Base-by-base conservation (phyloP, 2,888 invertebrate genomes). In the Amiota communis region DNA sequence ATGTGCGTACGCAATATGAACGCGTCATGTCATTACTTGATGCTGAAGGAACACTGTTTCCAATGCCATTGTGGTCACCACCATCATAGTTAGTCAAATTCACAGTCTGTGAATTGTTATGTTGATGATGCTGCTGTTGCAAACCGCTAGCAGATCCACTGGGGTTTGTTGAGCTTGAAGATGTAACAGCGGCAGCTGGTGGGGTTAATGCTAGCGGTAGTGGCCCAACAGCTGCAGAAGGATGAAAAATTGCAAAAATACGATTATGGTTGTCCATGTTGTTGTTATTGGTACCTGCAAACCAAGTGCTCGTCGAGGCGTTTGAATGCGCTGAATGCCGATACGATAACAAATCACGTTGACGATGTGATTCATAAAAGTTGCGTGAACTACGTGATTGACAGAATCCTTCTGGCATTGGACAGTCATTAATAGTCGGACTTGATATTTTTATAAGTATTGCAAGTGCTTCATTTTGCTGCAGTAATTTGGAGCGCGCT, bases 371-470 rank as follows among this genome's bases (percentile, higher is more conserved):
- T 17, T 88, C 86, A 57, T 86, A 87, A 51, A 85, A 83, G 72
- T 87, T 89, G 3, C 88, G 85, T 20, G 82, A 80, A 67, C 82
- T 80, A 11, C 90, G 80, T 89, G 87, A 92, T 0, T 91, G 91
- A 8, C 93, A 94, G 89, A 95, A 95, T 0, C 94, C 94, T 20
- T 91, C 91, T 0, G 96, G 96, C 93, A 96, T 93, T 2, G 93
- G 91, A 74, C 92, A 92, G 69, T 93, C 93, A 12, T 92, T 91
- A n/a, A 92, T 90, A 68, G 91, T 92, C 23, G 93, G 92, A 20
- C 94, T 94, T 23, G 95, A 93, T 74, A 96, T 95, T 87, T 96
- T 95, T 93, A 96, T 95, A 1, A 96, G 91, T 73, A 96, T 94
- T 0, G 95, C 93, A 84, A 95, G 94, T 13, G 95, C 93, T 87